These are phyloP conservation scores for Amphilophus citrinellus DNA, from an alignment of 2,113 vertebrate species.

Conservation along the genomic window DNA sequence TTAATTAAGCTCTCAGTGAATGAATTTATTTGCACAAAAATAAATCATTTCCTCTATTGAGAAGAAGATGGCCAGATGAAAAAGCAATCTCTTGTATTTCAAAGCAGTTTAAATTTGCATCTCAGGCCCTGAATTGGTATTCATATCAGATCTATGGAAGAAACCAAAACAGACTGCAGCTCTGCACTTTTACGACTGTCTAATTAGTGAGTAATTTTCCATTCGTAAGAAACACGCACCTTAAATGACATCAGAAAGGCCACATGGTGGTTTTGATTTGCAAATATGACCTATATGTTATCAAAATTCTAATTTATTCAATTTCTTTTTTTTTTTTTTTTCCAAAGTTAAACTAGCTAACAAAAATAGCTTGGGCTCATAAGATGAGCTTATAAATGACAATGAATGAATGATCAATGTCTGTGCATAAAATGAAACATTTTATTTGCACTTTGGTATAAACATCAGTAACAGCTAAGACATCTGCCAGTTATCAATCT, in stretches of 20 bases:
- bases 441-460: neutral
- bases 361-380: neutral
- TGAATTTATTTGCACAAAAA: constrained; percentile 64
- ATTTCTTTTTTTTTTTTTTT: neutral
- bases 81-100: constrained; percentile 63
- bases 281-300: constrained; percentile 1
- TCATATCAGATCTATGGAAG: constrained; percentile 53
- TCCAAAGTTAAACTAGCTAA: neutral
- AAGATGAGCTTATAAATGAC: neutral
- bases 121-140: constrained; percentile 55
- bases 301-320: neutral
- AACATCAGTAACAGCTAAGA: neutral
- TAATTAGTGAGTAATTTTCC: constrained; percentile 62
- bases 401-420: neutral
- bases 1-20: constrained; percentile 69
- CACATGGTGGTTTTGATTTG: constrained; percentile 4
- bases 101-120: constrained; percentile 56
- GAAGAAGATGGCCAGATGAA: constrained; percentile 65
- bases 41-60: constrained; percentile 63
- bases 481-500: neutral
- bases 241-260: constrained; percentile 25
- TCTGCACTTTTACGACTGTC: constrained; percentile 55
- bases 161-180: constrained; percentile 46
- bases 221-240: constrained; percentile 23
- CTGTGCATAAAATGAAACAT: neutral